Conservation (phyloP, 2,113 vertebrate genomes). For the Grallaria varia region DNA sequence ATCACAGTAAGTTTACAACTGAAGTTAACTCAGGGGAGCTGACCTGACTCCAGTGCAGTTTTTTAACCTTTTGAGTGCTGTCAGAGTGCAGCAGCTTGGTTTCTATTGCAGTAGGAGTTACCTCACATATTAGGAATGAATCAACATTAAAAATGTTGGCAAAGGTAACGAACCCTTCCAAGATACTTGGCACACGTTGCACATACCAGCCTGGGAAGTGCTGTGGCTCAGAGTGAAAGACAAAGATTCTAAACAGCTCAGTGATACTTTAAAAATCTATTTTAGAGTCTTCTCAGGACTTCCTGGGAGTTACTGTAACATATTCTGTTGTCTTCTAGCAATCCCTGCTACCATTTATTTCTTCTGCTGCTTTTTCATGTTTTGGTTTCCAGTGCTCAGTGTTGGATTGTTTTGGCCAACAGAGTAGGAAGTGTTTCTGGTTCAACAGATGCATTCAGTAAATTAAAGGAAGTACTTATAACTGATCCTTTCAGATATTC, state of each 20-base stretch:
- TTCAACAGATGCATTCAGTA: background rate
- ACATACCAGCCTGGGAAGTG: background rate
- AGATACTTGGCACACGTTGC: background rate
- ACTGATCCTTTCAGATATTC: background rate
- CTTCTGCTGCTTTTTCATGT: background rate
- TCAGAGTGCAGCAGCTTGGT: background rate
- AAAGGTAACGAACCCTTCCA: background rate
- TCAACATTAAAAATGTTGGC: background rate
- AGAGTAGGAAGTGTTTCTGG: background rate
- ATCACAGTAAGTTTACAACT: background rate
- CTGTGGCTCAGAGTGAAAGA: background rate
- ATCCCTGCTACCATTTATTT: background rate
- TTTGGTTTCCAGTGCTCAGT: background rate
- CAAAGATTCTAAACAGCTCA: background rate
- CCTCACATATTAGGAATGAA: slow-evolving; percentile 3
- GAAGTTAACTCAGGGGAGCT: background rate
- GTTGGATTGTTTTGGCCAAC: background rate
- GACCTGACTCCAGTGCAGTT: background rate
- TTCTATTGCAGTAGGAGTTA: background rate
- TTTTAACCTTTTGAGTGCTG: slow-evolving; percentile 32
- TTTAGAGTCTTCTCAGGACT: background rate
- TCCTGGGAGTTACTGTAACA: background rate
- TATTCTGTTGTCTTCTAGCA: background rate
- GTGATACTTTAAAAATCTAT: background rate
- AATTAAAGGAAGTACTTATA: background rate